These are phyloP conservation scores for Amyelois transitella DNA, from an alignment of 1,140 invertebrate genomes.

Conservation along the genomic window DNA sequence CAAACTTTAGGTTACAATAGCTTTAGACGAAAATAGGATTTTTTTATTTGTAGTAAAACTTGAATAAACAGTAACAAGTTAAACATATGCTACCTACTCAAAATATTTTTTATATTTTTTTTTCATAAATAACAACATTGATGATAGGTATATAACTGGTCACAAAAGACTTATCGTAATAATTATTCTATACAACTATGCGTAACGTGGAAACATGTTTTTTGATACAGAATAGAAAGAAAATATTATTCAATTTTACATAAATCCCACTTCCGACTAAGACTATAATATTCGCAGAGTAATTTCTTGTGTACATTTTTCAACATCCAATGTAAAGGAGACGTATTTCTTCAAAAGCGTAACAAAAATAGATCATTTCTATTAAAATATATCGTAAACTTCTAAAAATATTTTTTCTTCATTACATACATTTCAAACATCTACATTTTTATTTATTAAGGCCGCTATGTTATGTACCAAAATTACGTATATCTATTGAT, in stretches of 20 bases:
- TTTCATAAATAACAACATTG: too few relatives aligned
- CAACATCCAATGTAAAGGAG: slow-evolving; percentile 48
- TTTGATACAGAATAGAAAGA: not conserved
- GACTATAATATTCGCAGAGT: not conserved
- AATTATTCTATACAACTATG: too few relatives aligned
- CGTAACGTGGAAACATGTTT: too few relatives aligned
- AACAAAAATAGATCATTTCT: slow-evolving; percentile 68
- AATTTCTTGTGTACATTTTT: slow-evolving; percentile 4
- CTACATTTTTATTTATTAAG: slow-evolving; percentile 46
- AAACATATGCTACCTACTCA: too few relatives aligned
- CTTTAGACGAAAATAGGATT: too few relatives aligned
- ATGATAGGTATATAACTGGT: too few relatives aligned
- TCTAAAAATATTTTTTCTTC: slow-evolving; percentile 55
- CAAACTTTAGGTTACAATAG: too few relatives aligned
- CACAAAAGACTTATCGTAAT: too few relatives aligned
- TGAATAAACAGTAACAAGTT: too few relatives aligned
- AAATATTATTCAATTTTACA: not conserved
- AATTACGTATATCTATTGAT: slow-evolving; percentile 57
- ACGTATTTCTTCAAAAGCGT: slow-evolving; percentile 48
- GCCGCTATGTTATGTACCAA: slow-evolving; percentile 59
- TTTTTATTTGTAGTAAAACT: too few relatives aligned
- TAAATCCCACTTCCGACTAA: slow-evolving; percentile 9
- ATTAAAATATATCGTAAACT: slow-evolving; percentile 53
- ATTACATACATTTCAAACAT: slow-evolving; percentile 47
- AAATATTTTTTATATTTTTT: too few relatives aligned